These are phyloP conservation scores for Coilia nasus DNA, from an alignment of 2,797 vertebrate species.

Conservation along the genomic window DNA sequence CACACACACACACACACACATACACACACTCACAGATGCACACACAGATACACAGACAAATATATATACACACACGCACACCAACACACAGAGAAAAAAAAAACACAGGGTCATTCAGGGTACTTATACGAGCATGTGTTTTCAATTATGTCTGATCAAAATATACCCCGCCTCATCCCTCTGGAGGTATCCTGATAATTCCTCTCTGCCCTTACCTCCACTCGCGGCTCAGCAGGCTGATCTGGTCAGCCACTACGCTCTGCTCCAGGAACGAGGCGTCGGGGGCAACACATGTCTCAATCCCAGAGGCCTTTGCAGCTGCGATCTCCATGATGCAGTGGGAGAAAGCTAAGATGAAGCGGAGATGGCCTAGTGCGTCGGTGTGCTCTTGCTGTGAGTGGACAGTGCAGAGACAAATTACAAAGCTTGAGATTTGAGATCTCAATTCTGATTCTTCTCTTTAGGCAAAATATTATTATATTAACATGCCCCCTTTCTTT, in stretches of 20 bases:
- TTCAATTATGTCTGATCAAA: not conserved
- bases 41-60: not conserved
- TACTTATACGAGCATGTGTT: not conserved
- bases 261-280: conserved; percentile 86
- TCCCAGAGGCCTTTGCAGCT: conserved; percentile 76
- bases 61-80: conserved; percentile 29
- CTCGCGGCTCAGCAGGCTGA: conserved; percentile 91
- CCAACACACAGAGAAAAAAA: conserved; percentile 7
- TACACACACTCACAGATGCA: not conserved
- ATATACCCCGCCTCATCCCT: not conserved
- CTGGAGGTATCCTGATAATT: not conserved
- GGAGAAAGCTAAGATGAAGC: conserved; percentile 88
- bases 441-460: too few species aligned
- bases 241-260: conserved; percentile 93
- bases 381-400: conserved; percentile 86
- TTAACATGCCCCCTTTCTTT: too few species aligned
- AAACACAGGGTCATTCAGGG: not conserved
- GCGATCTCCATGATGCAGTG: conserved; percentile 92
- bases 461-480: too few species aligned
- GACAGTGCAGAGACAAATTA: conserved; percentile 21
- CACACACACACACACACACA: not conserved
- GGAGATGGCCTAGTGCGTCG: conserved; percentile 84
- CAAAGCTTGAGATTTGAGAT: conserved; percentile 8
- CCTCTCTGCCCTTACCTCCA: conserved; percentile 82
- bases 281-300: conserved; percentile 65